These are phyloP conservation scores for Heptranchias perlo DNA, from an alignment of 2,113 vertebrate species.

Conservation along the genomic window DNA sequence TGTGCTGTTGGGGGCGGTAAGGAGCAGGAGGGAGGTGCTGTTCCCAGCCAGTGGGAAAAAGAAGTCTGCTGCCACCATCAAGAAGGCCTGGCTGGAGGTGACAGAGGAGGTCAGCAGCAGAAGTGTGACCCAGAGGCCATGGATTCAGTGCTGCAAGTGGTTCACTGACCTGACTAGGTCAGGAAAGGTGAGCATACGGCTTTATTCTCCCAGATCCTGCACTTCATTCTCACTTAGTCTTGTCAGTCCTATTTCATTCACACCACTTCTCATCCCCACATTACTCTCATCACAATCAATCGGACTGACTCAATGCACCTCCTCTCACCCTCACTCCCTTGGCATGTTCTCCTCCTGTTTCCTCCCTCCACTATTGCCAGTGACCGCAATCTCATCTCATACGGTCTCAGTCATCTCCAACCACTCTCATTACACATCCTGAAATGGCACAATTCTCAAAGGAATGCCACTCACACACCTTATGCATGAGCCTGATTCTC, in stretches of 20 bases:
- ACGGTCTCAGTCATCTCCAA: neutral
- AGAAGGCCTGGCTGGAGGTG: neutral
- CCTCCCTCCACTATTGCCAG: too few relatives aligned
- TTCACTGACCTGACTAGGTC: neutral
- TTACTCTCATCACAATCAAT: too few relatives aligned
- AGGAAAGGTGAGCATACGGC: too few relatives aligned
- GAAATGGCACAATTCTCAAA: neutral
- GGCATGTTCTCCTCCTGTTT: too few relatives aligned
- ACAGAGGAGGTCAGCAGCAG: neutral
- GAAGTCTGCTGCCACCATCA: neutral
- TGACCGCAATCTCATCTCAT: neutral
- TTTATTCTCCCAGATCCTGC: too few relatives aligned
- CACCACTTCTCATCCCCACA: too few relatives aligned
- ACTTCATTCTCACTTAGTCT: too few relatives aligned
- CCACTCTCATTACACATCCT: neutral
- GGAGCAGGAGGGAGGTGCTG: neutral
- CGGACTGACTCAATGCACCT: too few relatives aligned
- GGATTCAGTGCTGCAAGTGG: too few relatives aligned
- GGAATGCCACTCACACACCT: neutral
- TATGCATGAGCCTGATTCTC: neutral
- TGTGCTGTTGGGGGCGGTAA: neutral
- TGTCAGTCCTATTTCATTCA: too few relatives aligned
- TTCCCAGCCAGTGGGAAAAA: neutral
- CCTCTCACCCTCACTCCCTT: too few relatives aligned
- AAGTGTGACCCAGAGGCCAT: neutral